Evolutionary conservation across 1,140 invertebrate genomes (phyloP), one percentile per base, ranked within the genome.

Genomic region (Bicyclus anynana): DNA sequence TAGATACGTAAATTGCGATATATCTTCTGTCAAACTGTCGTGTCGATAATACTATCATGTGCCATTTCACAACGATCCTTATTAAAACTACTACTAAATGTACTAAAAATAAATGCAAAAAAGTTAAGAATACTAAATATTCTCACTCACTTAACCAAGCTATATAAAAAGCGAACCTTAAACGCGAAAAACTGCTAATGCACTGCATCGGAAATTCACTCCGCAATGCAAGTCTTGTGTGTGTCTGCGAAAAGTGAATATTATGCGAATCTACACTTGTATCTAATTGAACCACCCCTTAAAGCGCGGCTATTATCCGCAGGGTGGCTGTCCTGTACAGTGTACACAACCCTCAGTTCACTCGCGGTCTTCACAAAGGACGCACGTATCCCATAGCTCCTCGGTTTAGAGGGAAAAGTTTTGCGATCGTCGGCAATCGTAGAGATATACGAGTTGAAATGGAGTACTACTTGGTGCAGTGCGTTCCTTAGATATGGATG

Each of bases 371-470:
- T 62, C 58, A 59, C 18, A 53, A 23, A 47, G 29, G 47, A 55
- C 21, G 57, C 54, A 66, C 69, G 79, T 73, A 54, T 61, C 38
- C 53, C 37, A 47, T 37, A 10, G 42, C 20, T 62, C 54, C 17
- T 7, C 14, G 52, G 49, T 55, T 69, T 65, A 44, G 40, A 74
- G 69, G 75, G 72, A 79, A 82, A 82, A 82, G 56, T 80, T 82
- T 72, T 46, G 58, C 69, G 66, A 40, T 40, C 40, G 10, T 10
- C 40, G 40, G 14, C 17, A 20, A 20, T 12, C 14, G 37, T 40
- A 16, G 37, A 40, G 5, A 7, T 7, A 12, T 33, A 33, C 7
- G n/a, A 33, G 12, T 12, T 1, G n/a, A 12, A 33, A 33, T 33
- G 37, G 37, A 38, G 37, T 38, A 38, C 16, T 38, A 5, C 16